phyloP scores from a whole-genome alignment of 1,140 invertebrate species.

The Muscidifurax raptorellus region DNA sequence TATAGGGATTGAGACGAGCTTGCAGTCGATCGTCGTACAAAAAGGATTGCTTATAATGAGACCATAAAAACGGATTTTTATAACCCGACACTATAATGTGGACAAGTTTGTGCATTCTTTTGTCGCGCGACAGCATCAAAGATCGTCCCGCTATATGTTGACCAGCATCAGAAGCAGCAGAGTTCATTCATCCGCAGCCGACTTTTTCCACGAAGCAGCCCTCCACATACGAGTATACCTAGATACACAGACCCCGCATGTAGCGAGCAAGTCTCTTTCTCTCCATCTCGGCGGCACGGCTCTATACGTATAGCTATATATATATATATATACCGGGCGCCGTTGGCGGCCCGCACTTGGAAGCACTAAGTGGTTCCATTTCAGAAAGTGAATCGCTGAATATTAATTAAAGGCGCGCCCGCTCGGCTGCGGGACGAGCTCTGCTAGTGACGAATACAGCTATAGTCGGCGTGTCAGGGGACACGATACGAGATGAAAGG shows the following conservation, averaged over 20 bases:
- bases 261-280: too few species aligned
- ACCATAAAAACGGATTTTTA: too few species aligned
- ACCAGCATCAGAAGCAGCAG: too few species aligned
- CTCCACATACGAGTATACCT: too few species aligned
- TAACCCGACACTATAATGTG: too few species aligned
- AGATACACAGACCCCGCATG: too few species aligned
- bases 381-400: conserved; percentile 62
- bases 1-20: too few species aligned
- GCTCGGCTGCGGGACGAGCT: conserved; percentile 30
- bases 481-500: conserved; percentile 35
- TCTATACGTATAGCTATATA: neutral
- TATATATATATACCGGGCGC: neutral
- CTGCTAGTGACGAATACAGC: neutral
- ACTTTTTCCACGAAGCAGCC: neutral
- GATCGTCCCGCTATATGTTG: too few species aligned
- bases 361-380: conserved; percentile 61
- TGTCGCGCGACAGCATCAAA: neutral
- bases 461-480: neutral
- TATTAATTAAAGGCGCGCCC: conserved; percentile 59
- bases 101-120: neutral
- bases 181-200: neutral
- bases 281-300: neutral
- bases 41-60: neutral
- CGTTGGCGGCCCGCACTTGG: conserved; percentile 37
- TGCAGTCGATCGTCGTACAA: neutral